phyloP scores from a whole-genome alignment of 2,888 invertebrate species.

The Vanessa cardui region DNA sequence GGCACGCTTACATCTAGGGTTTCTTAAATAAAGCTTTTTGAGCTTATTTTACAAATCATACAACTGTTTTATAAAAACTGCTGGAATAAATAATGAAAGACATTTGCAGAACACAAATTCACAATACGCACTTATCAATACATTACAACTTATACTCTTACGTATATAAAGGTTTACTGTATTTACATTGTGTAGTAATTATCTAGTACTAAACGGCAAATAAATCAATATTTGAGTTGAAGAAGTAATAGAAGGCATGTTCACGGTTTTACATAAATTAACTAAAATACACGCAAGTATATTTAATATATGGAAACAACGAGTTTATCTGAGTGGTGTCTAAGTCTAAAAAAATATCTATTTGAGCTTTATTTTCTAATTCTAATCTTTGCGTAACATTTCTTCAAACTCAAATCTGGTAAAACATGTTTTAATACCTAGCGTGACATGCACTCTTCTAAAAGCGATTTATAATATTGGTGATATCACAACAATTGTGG shows the following conservation, averaged over 20 bases:
- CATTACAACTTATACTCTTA: slow-evolving; percentile 48
- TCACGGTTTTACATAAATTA: slow-evolving; percentile 56
- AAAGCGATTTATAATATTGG: slow-evolving; percentile 47
- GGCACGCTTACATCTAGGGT: slow-evolving; percentile 33
- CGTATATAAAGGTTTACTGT: slow-evolving; percentile 56
- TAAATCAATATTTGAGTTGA: slow-evolving; percentile 52
- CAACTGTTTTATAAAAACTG: slow-evolving; percentile 15
- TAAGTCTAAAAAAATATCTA: slow-evolving; percentile 48
- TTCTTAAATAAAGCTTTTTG: slow-evolving; percentile 30
- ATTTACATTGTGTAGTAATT: slow-evolving; percentile 44
- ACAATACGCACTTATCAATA: slow-evolving; percentile 23
- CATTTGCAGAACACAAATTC: slow-evolving; percentile 22
- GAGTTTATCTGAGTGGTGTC: slow-evolving; percentile 20
- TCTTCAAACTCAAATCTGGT: slow-evolving; percentile 21
- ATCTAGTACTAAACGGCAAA: slow-evolving; percentile 57
- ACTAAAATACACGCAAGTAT: slow-evolving; percentile 16
- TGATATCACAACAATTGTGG: slow-evolving; percentile 64
- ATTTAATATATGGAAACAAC: slow-evolving; percentile 23
- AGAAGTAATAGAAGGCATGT: slow-evolving; percentile 67
- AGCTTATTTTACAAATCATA: slow-evolving; percentile 34
- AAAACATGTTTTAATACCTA: slow-evolving; percentile 23
- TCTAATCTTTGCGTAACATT: slow-evolving; percentile 47
- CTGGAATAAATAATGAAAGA: slow-evolving; percentile 11
- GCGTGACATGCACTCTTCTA: slow-evolving; percentile 39
- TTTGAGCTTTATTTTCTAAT: slow-evolving; percentile 66